Base-by-base conservation (phyloP, 2,888 invertebrate species). In the Onthophagus sagittarius region DNA sequence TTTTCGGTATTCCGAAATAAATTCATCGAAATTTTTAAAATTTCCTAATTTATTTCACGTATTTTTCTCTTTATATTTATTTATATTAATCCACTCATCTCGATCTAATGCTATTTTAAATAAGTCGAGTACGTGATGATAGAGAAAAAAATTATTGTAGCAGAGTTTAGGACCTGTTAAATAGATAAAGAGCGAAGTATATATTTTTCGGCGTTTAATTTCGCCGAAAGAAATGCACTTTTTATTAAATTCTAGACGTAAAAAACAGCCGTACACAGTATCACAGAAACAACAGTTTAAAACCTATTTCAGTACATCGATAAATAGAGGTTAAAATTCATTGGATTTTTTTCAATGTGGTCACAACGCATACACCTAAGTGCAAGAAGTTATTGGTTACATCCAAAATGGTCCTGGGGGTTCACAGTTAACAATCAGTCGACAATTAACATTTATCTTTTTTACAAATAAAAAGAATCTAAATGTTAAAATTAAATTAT, bases 201-300 rank as follows among this genome's bases (percentile, higher is more conserved):
- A 53, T 11, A 11, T 53, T 9, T 53, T 7, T 53, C 9, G 39
- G 7, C 7, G 5, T 53, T 53, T 53, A 53, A 53, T 9, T 53
- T 1, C 39, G 6, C 39, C 39, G 39, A 11, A 53, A 23, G 23
- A 53, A 53, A 53, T 53, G 39, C 39, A 53, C 11, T 53, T 53
- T 53, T 53, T 53, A 9, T 53, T 53, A 53, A 53, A 53, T 53
- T 53, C 39, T 53, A 53, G 39, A 53, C 39, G 39, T 53, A 53
- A 53, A 53, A 67, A 31, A 67, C 67, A 67, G 67, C 67, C 23
- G 32, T 67, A 32, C 67, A 31, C 31, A 67, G 67, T 67, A 67
- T 67, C 67, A 67, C 67, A 67, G 67, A 67, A 67, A 67, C 32
- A 67, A 67, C 67, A 23, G 23, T 53, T 53, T 23, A 67, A 67